Evolutionary conservation across 2,797 vertebrate genomes (phyloP), one percentile per base, ranked within the genome.

Genomic region (Hypotaenidia okinawae): DNA sequence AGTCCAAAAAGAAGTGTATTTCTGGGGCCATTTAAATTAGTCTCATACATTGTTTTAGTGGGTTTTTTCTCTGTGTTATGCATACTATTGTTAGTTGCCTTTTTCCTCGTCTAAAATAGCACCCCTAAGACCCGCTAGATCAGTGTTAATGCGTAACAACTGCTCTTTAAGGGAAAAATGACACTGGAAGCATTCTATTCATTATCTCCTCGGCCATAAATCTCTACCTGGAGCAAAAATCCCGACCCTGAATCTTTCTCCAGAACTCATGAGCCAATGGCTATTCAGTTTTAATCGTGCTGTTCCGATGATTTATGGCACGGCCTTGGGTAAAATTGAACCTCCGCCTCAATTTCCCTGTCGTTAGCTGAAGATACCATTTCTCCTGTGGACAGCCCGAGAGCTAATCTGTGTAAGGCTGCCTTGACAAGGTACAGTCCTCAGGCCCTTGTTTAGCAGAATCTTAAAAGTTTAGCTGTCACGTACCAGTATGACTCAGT

Each of bases 181-280:
- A 32, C 3, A 1, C 39, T 64, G 45, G 47, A 87, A 89, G 67
- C 79, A 45, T 91, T 93, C 89, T 87, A 92, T 87, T 95, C 80
- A 55, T 93, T 92, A 90, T 92, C 89, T 95, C 25, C 23, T 73
- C 70, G 77, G 70, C 76, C 68, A 90, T 94, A 94, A 95, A 94
- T 94, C 75, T 95, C 41, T 74, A 77, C 58, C 64, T 90, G 55
- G 35, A 91, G 61, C 61, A 90, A 80, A 90, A 92, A 41, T 93
- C 69, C 59, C 87, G 75, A 95, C 87, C 91, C 81, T 33, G 52
- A 78, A 35, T 92, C 66, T 66, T 87, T 81, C 79, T 89, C 30
- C 78, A 85, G 87, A 85, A 87, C 66, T 84, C 7, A 0, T 27
- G 66, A 95, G 78, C 86, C 92, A 32, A 47, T 75, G 76, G 67